Evolutionary conservation across 2,888 invertebrate species (phyloP).

Genomic region (Apotomis turbidana): DNA sequence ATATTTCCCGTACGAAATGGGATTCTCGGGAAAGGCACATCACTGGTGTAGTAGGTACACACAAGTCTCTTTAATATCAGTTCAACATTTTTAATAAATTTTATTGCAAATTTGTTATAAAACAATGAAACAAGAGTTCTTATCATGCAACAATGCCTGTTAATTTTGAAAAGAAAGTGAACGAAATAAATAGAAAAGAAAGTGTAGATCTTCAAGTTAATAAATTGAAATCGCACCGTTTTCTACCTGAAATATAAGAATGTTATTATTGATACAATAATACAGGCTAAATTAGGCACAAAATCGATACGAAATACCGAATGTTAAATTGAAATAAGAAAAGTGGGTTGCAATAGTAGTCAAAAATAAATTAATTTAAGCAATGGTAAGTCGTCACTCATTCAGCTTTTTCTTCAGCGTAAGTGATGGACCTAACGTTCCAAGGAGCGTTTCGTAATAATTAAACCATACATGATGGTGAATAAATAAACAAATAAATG

Average conservation of each 20-base stretch:
- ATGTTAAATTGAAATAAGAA: background rate
- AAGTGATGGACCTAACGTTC: too few species aligned
- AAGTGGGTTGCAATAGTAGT: background rate
- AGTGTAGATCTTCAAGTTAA: constrained; percentile 39
- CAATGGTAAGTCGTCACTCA: too few species aligned
- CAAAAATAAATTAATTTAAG: too few species aligned
- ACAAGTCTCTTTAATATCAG: background rate
- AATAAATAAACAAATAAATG: too few species aligned
- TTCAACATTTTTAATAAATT: too few species aligned
- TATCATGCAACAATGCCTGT: constrained; percentile 39
- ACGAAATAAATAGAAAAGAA: constrained; percentile 32
- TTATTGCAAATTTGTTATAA: background rate
- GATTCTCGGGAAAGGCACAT: too few species aligned
- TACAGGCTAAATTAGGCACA: constrained; percentile 3
- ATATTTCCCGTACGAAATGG: too few species aligned
- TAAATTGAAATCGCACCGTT: constrained; percentile 44
- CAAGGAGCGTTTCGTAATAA: too few species aligned
- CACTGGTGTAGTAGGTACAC: constrained; percentile 2
- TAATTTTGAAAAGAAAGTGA: constrained; percentile 42
- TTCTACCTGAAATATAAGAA: constrained; percentile 49
- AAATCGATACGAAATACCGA: background rate
- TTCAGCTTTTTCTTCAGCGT: too few species aligned
- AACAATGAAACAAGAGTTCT: constrained; percentile 10
- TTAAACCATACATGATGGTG: too few species aligned
- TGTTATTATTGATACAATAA: constrained; percentile 8